Evolutionary conservation across 1,140 invertebrate species (phyloP), one percentile per base, ranked within the genome.

Genomic region (Myzus persicae): DNA sequence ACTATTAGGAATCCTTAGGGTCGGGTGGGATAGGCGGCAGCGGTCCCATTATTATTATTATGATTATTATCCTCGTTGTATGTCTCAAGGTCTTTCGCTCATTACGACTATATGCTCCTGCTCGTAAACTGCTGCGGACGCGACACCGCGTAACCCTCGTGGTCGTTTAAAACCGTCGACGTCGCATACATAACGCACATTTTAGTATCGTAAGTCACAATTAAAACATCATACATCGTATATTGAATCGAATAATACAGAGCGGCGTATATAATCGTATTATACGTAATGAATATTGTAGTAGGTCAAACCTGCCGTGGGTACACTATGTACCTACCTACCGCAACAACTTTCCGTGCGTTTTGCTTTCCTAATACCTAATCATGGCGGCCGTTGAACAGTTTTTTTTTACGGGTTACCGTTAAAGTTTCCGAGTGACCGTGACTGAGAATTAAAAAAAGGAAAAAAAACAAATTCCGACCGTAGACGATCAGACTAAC

Each of bases 1-100:
- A 22, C 36, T 85, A 38, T n/a, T 51, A 51, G 87, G 87, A 89
- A 89, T 89, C 87, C 87, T 51, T 85, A 44, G 84, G 84, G 18
- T 48, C 46, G 31, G 44, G 42, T 40, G 38, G 81, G 40, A 85
- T 40, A 24, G 8, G 81, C 84, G 42, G 38, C 31, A 42, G 26
- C 42, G 44, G 31, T 48, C 85, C 85, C 44, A 88, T 87, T 46
- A 87, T 87, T 42, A 40, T 38, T 24, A 46, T 87, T 85, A n/a
- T 48, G 5, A n/a, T 88, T 46, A n/a, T 88, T 38, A 48, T 88
- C 44, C 31, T 48, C 44, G 85, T 36, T 9, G 44, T 48, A 20
- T 36, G 85, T 88, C 85, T 88, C 85, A 88, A 88, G 85, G 85
- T 88, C 85, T 48, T 36, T 38, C 7, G 84, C 26, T 31, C 84